These are phyloP conservation scores for Colius striatus DNA, from an alignment of 2,113 vertebrate species.

Conservation along the genomic window DNA sequence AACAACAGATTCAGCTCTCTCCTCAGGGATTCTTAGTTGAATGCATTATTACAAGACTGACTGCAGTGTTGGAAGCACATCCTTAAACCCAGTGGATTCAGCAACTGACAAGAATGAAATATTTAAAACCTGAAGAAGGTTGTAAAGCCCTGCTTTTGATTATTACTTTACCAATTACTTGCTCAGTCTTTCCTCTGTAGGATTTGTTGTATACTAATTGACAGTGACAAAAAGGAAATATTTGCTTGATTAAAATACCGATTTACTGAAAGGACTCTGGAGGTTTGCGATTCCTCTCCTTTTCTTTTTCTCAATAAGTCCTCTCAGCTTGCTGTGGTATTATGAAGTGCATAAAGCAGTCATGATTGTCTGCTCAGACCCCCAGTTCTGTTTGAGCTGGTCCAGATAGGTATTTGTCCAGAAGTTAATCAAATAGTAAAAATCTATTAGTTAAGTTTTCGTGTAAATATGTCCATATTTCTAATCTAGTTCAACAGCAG, in stretches of 20 bases:
- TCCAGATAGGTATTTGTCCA: not conserved
- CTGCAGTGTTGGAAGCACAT: not conserved
- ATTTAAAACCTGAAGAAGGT: not conserved
- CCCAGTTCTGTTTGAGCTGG: not conserved
- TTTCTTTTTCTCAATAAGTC: not conserved
- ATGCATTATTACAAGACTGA: not conserved
- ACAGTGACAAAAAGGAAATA: not conserved
- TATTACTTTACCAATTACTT: conserved; percentile 20
- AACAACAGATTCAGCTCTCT: not conserved
- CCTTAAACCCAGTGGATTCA: not conserved
- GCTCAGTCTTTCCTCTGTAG: not conserved
- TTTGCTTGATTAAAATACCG: not conserved
- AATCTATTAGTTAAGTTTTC: not conserved
- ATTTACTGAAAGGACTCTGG: not conserved
- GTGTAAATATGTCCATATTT: not conserved
- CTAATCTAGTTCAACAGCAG: not conserved
- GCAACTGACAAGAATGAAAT: not conserved
- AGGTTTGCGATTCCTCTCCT: not conserved
- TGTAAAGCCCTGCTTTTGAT: not conserved
- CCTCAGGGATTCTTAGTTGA: not conserved
- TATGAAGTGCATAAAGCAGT: not conserved
- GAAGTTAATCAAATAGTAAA: not conserved
- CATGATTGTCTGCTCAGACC: not conserved
- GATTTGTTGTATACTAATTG: not conserved
- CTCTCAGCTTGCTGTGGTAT: not conserved